Evolutionary conservation across 2,113 vertebrate species (phyloP), one percentile per base, ranked within the genome.

Genomic region (Phasianus colchicus): DNA sequence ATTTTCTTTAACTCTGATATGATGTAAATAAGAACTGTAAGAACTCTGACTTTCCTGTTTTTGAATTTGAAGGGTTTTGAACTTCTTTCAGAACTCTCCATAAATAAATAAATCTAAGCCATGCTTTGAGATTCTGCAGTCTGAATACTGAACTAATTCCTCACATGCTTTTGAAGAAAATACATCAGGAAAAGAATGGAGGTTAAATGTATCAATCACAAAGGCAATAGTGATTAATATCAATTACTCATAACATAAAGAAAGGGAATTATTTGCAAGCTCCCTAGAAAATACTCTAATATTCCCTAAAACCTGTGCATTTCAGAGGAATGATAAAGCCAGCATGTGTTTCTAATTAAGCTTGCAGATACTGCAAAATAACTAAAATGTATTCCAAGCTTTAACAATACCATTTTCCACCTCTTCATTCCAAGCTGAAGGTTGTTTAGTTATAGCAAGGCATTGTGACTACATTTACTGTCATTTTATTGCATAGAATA

Each of bases 331-430:
- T 76, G 3, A 80, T 55, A 82, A 10, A 84, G 45, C 48, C 84
- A 90, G 91, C 84, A 96, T 5, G 5, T 97, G 97, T 96, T 98
- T 97, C 88, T 91, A 91, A 92, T 98, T 96, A 95, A 75, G 50
- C 73, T 92, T 50, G 88, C 32, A 71, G 77, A 61, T 75, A 82
- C 78, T 96, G 96, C 43, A 97, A 97, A 97, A 95, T 83, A 95
- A 91, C 77, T 93, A 65, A 95, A 66, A 78, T 83, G 73, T 86
- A 83, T 76, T 94, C 85, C 95, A 83, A 93, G 86, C 55, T 55
- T 2, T n/a, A 89, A 92, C 52, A 74, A 78, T 11, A 66, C 60
- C 2, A 4, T 42, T 88, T 88, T 50, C 40, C 40, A 71, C 13
- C 36, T 65, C 38, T 45, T 89, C 58, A 34, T 42, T 55, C 30